Evolutionary conservation across 2,797 vertebrate species (phyloP), one percentile per base, ranked within the genome.

Genomic region (Sardinella longiceps): DNA sequence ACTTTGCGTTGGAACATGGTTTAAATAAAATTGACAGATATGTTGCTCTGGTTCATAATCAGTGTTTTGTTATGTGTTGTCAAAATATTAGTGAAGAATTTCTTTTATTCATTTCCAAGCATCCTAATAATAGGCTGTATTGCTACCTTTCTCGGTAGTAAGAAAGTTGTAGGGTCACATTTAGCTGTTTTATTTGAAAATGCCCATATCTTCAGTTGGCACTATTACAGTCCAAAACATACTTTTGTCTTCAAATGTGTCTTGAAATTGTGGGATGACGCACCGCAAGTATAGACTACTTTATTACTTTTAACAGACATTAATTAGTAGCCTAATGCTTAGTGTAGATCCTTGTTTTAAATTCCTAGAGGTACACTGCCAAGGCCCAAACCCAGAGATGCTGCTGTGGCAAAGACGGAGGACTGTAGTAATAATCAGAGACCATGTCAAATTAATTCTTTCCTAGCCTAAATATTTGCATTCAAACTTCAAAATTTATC

Each of bases 11-110:
- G 88, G 87, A 90, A 92, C 93, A 94, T 93, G 92, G 94, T 90
- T 94, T 95, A 90, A 96, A 96, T 95, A 95, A 93, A 96, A 96
- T 94, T 94, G 88, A 92, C 93, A 88, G 86, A 90, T 88, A 89
- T 91, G 86, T 89, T 90, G 84, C 86, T 84, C 87, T 91, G 89
- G 80, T 90, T 85, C 70, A 88, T 89, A 88, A 83, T 84, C 70
- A 82, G 86, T 89, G 84, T 89, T 87, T 87, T 90, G 51, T 90
- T 86, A 85, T 77, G 70, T 77, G 70, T 77, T 37, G 70, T 77
- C 33, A 37, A 39, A 77, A 77, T 77, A 77, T 77, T 43, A 77
- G 33, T 1, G n/a, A 77, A 77, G 33, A 6, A 20, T 2, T 77
- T 70, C n/a, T 37, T 70, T 37, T 10, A 23, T 53, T 74, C 39